Evolutionary conservation across 2,888 invertebrate species (phyloP), one percentile per base, ranked within the genome.

Genomic region (Sesia apiformis): DNA sequence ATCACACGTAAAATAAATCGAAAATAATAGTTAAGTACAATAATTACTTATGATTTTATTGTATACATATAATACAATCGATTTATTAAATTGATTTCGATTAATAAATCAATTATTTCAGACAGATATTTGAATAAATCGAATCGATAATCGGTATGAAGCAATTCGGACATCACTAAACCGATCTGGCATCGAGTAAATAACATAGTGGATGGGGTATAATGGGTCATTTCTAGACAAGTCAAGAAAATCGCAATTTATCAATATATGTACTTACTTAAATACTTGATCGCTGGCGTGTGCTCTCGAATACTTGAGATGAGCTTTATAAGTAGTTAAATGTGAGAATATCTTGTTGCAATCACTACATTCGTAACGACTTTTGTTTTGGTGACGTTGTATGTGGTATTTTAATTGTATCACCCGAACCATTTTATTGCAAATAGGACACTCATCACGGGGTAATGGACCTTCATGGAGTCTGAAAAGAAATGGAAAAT

Each of bases 391-490:
- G 54, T 88, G 87, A 0, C 88, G 40, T 40, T 76, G 77, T 2
- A 88, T 71, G 74, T 87, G 88, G 58, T 88, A 88, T 60, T 88
- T 88, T 0, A 88, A 59, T 23, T 88, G 88, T 1, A 84, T 80
- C 0, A 69, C 63, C 0, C 88, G 76, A 1, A 88, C 88, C 79
- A 83, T 72, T 58, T 88, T 88, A 70, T 81, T 76, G 59, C 88
- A 88, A 2, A 88, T 64, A 0, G 79, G 81, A 7, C 88, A 88
- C 42, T 85, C 80, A 0, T 76, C 74, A 0, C 85, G 63, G 0
- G 88, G 88, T 0, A 83, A 52, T 0, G 88, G 88, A 0, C 88
- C 88, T 54, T 85, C 86, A 71, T 88, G 88, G 0, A 88, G 61
- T 52, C 88, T 88, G 70, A 0, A 53, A 57, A 8, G 4, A 7